These are phyloP conservation scores for Orcinus orca DNA, from an alignment of 2,113 vertebrate species.

Conservation along the genomic window DNA sequence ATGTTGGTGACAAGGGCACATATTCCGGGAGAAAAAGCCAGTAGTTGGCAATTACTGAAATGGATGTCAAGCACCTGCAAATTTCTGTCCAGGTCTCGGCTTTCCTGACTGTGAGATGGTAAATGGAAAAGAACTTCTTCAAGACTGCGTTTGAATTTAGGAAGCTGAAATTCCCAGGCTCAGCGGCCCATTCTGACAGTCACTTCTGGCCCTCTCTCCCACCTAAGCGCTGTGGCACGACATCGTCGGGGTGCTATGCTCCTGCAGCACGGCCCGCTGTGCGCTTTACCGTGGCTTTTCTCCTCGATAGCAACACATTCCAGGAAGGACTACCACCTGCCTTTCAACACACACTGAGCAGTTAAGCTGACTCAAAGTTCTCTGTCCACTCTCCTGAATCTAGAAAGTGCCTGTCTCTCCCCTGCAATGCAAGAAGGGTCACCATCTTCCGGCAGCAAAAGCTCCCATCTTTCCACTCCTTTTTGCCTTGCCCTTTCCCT, in stretches of 20 bases:
- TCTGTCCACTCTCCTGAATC: not conserved
- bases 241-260: fast-evolving
- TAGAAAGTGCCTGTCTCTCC: not conserved
- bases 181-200: not conserved
- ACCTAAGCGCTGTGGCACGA: not conserved
- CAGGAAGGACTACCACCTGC: not conserved
- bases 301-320: not conserved
- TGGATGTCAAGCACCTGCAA: too few relatives aligned
- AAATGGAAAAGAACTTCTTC: not conserved
- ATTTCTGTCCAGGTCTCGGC: too few relatives aligned
- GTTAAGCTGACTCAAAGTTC: not conserved
- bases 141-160: not conserved
- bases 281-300: not conserved
- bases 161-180: not conserved
- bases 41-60: not conserved
- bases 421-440: not conserved
- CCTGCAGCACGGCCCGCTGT: not conserved
- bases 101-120: not conserved
- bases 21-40: not conserved
- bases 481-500: not conserved
- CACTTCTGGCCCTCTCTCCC: not conserved
- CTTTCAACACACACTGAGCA: not conserved
- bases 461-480: not conserved
- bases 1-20: too few relatives aligned
- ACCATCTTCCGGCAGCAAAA: not conserved